These are phyloP conservation scores for Ramphastos sulfuratus DNA, from an alignment of 2,113 vertebrate genomes.

Conservation along the genomic window DNA sequence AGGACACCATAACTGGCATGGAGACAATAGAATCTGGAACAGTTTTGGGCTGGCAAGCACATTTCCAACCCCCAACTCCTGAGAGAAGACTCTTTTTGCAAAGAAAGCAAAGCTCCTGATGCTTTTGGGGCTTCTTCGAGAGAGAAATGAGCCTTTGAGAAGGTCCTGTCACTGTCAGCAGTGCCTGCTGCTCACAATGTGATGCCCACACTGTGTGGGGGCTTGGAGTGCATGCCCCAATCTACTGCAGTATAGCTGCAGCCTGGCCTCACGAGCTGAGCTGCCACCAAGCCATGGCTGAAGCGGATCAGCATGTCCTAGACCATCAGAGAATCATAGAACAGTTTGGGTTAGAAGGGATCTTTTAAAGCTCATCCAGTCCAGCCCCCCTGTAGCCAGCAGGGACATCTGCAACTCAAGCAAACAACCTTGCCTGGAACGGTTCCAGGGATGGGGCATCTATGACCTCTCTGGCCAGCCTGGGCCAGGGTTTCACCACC, in stretches of 20 bases:
- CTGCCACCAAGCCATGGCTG: fast-evolving
- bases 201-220: not conserved
- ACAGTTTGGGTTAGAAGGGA: not conserved
- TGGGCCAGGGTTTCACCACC: not conserved
- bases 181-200: fast-evolving
- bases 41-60: not conserved
- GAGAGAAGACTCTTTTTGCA: not conserved
- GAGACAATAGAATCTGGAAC: not conserved
- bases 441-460: too few species aligned
- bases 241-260: not conserved
- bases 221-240: fast-evolving
- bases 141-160: not conserved
- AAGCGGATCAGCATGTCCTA: not conserved
- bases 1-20: not conserved
- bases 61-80: not conserved
- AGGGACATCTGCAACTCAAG: not conserved
- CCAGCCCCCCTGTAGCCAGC: too few species aligned
- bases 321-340: not conserved
- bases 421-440: too few species aligned
- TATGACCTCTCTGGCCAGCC: too few species aligned
- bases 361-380: not conserved
- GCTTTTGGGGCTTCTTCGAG: not conserved
- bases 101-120: not conserved
- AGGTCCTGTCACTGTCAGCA: not conserved
- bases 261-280: not conserved